Percentiles rank a stretch among this genome's conserved stretches.
Evolutionary conservation across 1,140 invertebrate genomes (phyloP).

Genomic region (Batillaria attramentaria): DNA sequence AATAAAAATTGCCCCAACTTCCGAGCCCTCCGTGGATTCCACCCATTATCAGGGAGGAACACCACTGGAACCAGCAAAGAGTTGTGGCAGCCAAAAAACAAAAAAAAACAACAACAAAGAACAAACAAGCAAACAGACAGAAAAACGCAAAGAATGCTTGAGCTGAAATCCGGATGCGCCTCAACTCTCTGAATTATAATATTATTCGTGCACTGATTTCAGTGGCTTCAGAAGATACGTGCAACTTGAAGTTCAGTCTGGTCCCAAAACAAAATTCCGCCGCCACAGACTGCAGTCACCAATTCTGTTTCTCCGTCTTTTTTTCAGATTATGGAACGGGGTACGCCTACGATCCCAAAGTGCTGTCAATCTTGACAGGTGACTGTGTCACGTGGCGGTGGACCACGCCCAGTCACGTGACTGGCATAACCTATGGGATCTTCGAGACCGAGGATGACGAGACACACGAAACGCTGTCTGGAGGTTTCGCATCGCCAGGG

Average conservation of each 20-base stretch:
- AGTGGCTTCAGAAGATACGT: background rate
- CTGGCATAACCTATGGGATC: constrained; percentile 30
- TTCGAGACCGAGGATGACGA: too few relatives aligned
- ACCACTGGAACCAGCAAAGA: too few relatives aligned
- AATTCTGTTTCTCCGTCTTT: background rate
- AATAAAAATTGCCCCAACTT: too few relatives aligned
- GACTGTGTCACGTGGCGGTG: constrained; percentile 58
- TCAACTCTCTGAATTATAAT: background rate
- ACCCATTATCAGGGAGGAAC: too few relatives aligned
- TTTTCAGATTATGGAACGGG: constrained; percentile 27
- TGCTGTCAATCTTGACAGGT: constrained; percentile 42
- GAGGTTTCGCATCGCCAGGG: too few relatives aligned
- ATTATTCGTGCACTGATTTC: background rate
- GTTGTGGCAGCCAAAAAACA: too few relatives aligned
- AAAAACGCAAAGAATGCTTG: too few relatives aligned
- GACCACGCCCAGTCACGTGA: constrained; percentile 39
- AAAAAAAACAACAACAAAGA: too few relatives aligned
- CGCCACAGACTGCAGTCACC: background rate
- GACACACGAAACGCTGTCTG: too few relatives aligned
- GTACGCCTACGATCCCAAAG: constrained; percentile 45
- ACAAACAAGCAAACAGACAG: too few relatives aligned
- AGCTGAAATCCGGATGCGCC: too few relatives aligned
- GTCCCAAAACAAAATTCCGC: background rate
- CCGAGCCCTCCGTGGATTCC: too few relatives aligned
- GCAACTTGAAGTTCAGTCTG: background rate